These are phyloP conservation scores for Zygothrica quintamaculata DNA, from an alignment of 2,888 invertebrate species.

Conservation along the genomic window DNA sequence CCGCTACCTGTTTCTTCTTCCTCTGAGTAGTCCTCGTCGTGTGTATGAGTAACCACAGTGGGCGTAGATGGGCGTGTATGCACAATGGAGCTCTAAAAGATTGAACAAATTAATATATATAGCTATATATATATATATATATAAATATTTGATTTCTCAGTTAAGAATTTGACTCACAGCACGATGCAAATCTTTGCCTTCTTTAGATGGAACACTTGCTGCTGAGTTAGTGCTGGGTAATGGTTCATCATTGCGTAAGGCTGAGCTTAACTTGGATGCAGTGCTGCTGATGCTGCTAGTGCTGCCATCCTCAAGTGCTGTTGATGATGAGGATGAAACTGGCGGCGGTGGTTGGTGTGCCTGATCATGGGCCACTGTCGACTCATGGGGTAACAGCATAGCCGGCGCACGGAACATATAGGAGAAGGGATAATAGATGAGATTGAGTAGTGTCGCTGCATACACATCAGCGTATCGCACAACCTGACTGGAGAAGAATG, in stretches of 20 bases:
- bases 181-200: slow-evolving; percentile 62
- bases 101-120: too few relatives aligned
- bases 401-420: slow-evolving; percentile 99
- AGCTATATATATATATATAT: too few relatives aligned
- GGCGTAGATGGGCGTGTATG: slow-evolving; percentile 95
- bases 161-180: slow-evolving; percentile 65
- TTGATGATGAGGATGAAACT: slow-evolving; percentile 18
- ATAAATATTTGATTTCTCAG: too few relatives aligned
- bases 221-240: slow-evolving; percentile 16
- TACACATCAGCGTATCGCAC: slow-evolving; percentile 99
- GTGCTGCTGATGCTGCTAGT: slow-evolving; percentile 39
- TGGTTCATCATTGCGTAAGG: slow-evolving; percentile 40
- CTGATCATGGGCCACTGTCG: slow-evolving; percentile 98
- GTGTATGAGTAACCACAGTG: slow-evolving; percentile 94
- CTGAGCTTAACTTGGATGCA: slow-evolving; percentile 39
- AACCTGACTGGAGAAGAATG: slow-evolving; percentile 98
- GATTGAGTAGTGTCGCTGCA: slow-evolving; percentile 96
- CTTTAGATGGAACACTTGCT: slow-evolving; percentile 27
- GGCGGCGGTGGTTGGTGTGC: slow-evolving; percentile 89
- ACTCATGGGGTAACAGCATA: slow-evolving; percentile 99
- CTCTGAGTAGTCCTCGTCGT: slow-evolving; percentile 97
- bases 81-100: slow-evolving; percentile 70
- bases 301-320: slow-evolving; percentile 33
- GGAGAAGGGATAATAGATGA: slow-evolving; percentile 99
- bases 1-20: slow-evolving; percentile 85